Percentiles rank a stretch among this genome's conserved stretches.
These are phyloP conservation scores for Scaptomyza cyrtandrae DNA, from an alignment of 2,888 invertebrate genomes.

Conservation along the genomic window DNA sequence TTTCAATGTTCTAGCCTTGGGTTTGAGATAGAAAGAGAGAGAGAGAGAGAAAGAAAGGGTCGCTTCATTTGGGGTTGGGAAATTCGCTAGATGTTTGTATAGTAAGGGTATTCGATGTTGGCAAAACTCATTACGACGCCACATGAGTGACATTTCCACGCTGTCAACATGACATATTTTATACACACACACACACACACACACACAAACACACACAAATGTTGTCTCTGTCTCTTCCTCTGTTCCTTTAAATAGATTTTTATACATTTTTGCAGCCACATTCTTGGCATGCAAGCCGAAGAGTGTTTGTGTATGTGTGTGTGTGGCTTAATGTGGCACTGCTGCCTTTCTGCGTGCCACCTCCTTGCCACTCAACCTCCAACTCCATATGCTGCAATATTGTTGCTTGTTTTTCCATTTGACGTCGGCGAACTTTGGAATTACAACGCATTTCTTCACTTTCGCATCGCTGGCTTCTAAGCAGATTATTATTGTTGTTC, in stretches of 20 bases:
- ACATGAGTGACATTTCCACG: constrained; percentile 80
- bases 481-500: constrained; percentile 75
- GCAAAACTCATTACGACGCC: constrained; percentile 77
- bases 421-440: constrained; percentile 72
- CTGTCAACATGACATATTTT: constrained; percentile 80
- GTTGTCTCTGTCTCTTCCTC: background rate
- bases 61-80: background rate
- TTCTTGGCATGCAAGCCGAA: constrained; percentile 59
- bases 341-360: constrained; percentile 1
- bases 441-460: constrained; percentile 79
- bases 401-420: constrained; percentile 59
- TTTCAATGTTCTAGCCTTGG: constrained; percentile 31
- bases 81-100: background rate
- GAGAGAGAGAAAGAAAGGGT: too few species aligned
- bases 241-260: constrained; percentile 27
- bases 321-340: constrained; percentile 62
- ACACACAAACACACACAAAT: constrained; percentile 35
- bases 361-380: constrained; percentile 1
- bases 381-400: constrained; percentile 65
- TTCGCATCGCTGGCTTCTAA: constrained; percentile 76
- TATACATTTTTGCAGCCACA: constrained; percentile 51
- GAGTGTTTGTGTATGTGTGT: constrained; percentile 45
- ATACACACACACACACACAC: constrained; percentile 33
- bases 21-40: background rate
- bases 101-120: constrained; percentile 58